Base-by-base conservation (phyloP, 2,797 vertebrate species). In the Margarornis squamiger region DNA sequence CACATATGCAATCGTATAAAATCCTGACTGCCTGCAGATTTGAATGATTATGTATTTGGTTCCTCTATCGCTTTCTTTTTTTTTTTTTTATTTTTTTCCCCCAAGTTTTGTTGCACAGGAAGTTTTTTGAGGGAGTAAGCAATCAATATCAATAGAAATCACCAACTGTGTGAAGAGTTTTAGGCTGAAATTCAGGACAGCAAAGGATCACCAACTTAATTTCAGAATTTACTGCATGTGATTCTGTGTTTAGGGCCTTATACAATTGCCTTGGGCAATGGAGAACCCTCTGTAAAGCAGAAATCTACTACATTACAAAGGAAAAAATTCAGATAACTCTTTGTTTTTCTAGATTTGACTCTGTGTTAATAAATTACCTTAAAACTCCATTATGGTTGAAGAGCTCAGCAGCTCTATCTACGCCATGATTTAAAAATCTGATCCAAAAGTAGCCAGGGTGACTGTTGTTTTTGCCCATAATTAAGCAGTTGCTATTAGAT, bases 401-500 rank as follows among this genome's bases (percentile, higher is more conserved):
- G 45, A 90, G 15, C 48, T 92, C 73, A 86, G 58, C 55, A 57
- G 17, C 17, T 79, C 12, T 74, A 24, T 48, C 65, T 72, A 51
- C 34, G 41, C 48, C 1, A 5, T 55, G 51, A 59, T 74, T 93
- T 61, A 55, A 86, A 90, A 80, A 77, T 45, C 61, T 65, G 36
- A 72, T 70, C 36, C 32, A 51, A 83, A 84, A 54, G 78, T 45
- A 85, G 61, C n/a, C 65, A 76, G 41, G 30, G 86, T 78, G 84
- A 26, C 23, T 88, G 78, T 52, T 65, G 75, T 48, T 77, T 77
- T 55, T 86, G 68, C n/a, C 78, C 45, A 46, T 82, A 59, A 94
- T 94, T 63, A 95, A 95, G 71, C 29, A 43, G 51, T 86, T 95
- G 74, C 54, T 94, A n/a, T 62, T 83, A 75, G 81, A 92, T 95